Conservation (phyloP, 2,888 invertebrate genomes). For the Acronicta alni region DNA sequence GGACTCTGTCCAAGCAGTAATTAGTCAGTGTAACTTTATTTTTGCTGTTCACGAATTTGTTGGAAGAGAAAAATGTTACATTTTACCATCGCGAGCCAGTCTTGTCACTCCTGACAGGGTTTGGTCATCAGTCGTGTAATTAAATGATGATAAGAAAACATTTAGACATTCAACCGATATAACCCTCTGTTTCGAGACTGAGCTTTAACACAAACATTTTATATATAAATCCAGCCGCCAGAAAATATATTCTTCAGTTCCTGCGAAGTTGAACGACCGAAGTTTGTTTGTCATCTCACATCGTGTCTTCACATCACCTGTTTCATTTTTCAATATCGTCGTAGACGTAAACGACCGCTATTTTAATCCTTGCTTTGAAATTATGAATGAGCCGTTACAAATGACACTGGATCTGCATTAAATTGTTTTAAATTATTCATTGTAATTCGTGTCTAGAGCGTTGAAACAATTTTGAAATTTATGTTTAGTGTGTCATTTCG, state of each 20-base stretch:
- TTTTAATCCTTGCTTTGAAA: slow-evolving; percentile 74
- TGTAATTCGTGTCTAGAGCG: slow-evolving; percentile 37
- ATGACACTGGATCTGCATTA: slow-evolving; percentile 66
- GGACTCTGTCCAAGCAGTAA: slow-evolving; percentile 88
- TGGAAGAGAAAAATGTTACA: slow-evolving; percentile 60
- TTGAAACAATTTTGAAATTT: slow-evolving; percentile 41
- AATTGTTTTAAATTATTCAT: slow-evolving; percentile 60
- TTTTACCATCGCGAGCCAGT: slow-evolving; percentile 29
- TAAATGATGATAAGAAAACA: slow-evolving; percentile 34
- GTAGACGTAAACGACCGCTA: slow-evolving; percentile 71
- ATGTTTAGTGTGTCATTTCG: slow-evolving; percentile 18
- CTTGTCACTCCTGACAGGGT: slow-evolving; percentile 29
- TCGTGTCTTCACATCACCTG: slow-evolving; percentile 79
- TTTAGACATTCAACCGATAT: slow-evolving; percentile 27
- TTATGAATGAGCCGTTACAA: slow-evolving; percentile 79
- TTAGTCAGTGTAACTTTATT: slow-evolving; percentile 85
- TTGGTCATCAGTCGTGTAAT: slow-evolving; percentile 29
- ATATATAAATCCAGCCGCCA: slow-evolving; percentile 57
- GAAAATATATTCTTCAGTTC: slow-evolving; percentile 63
- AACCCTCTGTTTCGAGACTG: slow-evolving; percentile 36
- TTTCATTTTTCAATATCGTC: slow-evolving; percentile 81
- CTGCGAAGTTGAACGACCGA: slow-evolving; percentile 75
- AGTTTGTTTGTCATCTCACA: slow-evolving; percentile 78
- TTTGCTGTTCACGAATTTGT: slow-evolving; percentile 68
- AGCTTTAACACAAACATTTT: slow-evolving; percentile 54